phyloP scores from a whole-genome alignment of 2,113 vertebrate genomes.

The Archocentrus centrarchus region DNA sequence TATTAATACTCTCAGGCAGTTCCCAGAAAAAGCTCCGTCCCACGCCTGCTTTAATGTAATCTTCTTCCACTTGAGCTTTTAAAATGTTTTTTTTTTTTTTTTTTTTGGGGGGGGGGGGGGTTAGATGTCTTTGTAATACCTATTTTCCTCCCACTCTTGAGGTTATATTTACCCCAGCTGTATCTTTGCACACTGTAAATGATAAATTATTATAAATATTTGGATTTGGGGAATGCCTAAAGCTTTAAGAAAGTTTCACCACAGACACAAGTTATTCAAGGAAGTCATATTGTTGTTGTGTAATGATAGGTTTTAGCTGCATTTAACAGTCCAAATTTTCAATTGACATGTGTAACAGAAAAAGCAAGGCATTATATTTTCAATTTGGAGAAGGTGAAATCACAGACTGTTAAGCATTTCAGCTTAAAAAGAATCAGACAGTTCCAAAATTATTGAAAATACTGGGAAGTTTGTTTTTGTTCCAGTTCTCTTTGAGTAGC shows the following conservation, averaged over 20 bases:
- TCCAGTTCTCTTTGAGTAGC: neutral
- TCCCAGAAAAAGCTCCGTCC: conserved; percentile 71
- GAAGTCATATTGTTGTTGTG: neutral
- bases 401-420: neutral
- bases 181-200: conserved; percentile 1
- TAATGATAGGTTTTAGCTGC: neutral
- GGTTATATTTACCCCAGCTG: conserved; percentile 41
- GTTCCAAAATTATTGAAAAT: neutral
- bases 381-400: neutral
- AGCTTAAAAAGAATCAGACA: neutral
- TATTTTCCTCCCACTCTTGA: conserved; percentile 56
- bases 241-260: conserved; percentile 9
- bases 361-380: neutral
- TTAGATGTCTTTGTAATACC: conserved; percentile 58
- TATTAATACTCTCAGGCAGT: conserved; percentile 78
- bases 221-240: neutral
- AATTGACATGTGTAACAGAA: neutral
- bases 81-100: conserved; percentile 65
- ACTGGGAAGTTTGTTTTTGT: neutral
- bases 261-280: neutral
- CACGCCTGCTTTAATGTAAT: conserved; percentile 75
- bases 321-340: conserved; percentile 3
- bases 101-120: neutral
- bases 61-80: conserved; percentile 80
- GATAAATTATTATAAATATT: conserved; percentile 25